Percentiles rank a stretch among this genome's conserved stretches.
These are phyloP conservation scores for Cuniculus paca DNA, from an alignment of 2,797 vertebrate species.

Conservation along the genomic window DNA sequence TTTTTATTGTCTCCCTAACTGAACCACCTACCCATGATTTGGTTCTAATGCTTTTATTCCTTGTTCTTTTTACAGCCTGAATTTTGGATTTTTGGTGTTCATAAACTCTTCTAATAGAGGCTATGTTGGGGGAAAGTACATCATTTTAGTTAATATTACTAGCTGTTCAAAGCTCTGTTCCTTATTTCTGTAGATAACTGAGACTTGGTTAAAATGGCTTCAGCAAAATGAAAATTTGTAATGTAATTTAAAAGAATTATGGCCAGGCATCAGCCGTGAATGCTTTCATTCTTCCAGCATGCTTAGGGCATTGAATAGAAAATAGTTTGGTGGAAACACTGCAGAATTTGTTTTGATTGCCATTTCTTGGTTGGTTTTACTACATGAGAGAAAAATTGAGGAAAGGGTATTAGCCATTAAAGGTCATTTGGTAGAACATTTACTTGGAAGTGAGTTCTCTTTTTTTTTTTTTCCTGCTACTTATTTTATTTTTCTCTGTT, in stretches of 20 bases:
- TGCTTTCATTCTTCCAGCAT: conserved; percentile 67
- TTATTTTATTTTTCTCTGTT: conserved; percentile 73
- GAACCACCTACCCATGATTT: background rate
- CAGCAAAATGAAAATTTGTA: conserved; percentile 75
- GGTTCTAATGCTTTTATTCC: conserved; percentile 43
- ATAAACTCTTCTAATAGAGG: conserved; percentile 58
- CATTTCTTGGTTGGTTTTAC: conserved; percentile 71
- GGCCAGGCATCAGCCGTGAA: conserved; percentile 63
- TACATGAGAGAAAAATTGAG: conserved; percentile 69
- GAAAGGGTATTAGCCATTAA: conserved; percentile 63
- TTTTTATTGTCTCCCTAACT: conserved; percentile 7
- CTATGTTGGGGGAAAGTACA: background rate
- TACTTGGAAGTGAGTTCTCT: conserved; percentile 72
- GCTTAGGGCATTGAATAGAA: conserved; percentile 63
- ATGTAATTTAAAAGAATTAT: conserved; percentile 78
- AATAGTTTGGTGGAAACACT: conserved; percentile 68
- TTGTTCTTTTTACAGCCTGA: conserved; percentile 46
- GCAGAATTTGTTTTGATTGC: conserved; percentile 76
- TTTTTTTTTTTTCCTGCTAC: conserved; percentile 63
- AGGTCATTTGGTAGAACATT: conserved; percentile 72
- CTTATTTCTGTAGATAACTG: conserved; percentile 65
- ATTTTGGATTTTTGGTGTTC: conserved; percentile 60
- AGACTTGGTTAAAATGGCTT: conserved; percentile 78
- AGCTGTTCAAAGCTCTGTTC: conserved; percentile 57
- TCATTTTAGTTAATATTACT: conserved; percentile 75